Evolutionary conservation across 2,797 vertebrate genomes (phyloP).

Genomic region (Sebastes matsubarae): DNA sequence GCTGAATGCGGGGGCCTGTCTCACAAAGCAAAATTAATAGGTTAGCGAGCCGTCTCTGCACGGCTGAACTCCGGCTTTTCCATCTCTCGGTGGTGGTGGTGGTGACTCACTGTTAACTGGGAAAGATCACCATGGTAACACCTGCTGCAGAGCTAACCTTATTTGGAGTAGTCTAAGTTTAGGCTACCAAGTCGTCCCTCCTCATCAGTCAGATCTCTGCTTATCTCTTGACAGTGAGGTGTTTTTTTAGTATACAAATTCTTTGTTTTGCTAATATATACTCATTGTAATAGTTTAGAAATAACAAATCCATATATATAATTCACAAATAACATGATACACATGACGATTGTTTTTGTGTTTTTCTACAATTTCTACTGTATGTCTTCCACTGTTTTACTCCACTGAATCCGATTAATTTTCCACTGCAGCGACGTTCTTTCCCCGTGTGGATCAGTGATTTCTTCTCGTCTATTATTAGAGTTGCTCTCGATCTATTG

Average conservation of each 20-base stretch:
- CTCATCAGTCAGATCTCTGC: background rate
- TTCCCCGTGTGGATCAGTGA: background rate
- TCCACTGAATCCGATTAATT: background rate
- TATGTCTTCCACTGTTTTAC: background rate
- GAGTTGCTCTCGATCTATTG: background rate
- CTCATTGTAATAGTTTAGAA: background rate
- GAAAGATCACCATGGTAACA: conserved; percentile 24
- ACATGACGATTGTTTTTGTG: background rate
- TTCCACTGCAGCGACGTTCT: background rate
- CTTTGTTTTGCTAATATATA: background rate
- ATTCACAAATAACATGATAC: background rate
- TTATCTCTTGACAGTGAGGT: background rate
- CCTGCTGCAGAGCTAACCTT: background rate
- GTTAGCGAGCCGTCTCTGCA: background rate
- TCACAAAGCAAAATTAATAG: background rate
- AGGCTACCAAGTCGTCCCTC: background rate
- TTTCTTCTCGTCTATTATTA: background rate
- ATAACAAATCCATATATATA: background rate
- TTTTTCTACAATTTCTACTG: background rate
- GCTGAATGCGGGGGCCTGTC: background rate
- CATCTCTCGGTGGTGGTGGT: background rate
- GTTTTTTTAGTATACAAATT: background rate
- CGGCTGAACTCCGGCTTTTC: background rate
- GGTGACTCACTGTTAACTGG: background rate
- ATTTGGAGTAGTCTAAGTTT: background rate